These are phyloP conservation scores for Galerucella calmariensis DNA, from an alignment of 2,888 invertebrate genomes.

Conservation along the genomic window DNA sequence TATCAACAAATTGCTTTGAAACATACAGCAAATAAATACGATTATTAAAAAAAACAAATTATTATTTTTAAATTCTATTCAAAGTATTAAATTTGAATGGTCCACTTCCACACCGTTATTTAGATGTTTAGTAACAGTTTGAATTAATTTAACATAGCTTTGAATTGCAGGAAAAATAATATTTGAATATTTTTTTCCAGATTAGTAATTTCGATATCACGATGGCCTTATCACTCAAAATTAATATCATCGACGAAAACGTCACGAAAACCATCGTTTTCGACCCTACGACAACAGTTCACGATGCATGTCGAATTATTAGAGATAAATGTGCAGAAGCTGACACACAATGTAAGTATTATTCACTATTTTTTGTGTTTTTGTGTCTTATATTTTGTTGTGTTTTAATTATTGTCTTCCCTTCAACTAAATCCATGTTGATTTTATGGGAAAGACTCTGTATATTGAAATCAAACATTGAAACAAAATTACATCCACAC, in stretches of 20 bases:
- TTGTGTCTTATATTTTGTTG: too few relatives aligned
- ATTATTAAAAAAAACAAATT: background rate
- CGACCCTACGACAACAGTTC: slow-evolving; percentile 93
- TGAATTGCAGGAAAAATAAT: background rate
- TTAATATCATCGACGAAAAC: slow-evolving; percentile 84
- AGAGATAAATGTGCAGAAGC: slow-evolving; percentile 95
- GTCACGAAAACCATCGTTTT: slow-evolving; percentile 99
- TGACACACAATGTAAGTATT: slow-evolving; percentile 86
- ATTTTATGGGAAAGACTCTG: too few relatives aligned
- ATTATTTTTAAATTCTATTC: background rate
- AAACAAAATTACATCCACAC: too few relatives aligned
- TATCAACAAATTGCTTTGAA: background rate
- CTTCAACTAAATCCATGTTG: too few relatives aligned
- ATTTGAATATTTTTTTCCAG: slow-evolving; percentile 36
- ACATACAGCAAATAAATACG: background rate
- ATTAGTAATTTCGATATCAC: slow-evolving; percentile 39
- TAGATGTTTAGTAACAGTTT: too few relatives aligned
- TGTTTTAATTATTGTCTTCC: background rate
- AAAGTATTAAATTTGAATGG: slow-evolving; percentile 2
- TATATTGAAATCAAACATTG: too few relatives aligned
- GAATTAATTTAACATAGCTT: background rate
- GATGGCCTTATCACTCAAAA: slow-evolving; percentile 79
- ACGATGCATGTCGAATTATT: slow-evolving; percentile 95
- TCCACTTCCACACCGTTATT: background rate
- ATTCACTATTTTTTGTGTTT: background rate